Evolutionary conservation across 2,888 invertebrate genomes (phyloP), one percentile per base, ranked within the genome.

Genomic region (Acronicta alni): DNA sequence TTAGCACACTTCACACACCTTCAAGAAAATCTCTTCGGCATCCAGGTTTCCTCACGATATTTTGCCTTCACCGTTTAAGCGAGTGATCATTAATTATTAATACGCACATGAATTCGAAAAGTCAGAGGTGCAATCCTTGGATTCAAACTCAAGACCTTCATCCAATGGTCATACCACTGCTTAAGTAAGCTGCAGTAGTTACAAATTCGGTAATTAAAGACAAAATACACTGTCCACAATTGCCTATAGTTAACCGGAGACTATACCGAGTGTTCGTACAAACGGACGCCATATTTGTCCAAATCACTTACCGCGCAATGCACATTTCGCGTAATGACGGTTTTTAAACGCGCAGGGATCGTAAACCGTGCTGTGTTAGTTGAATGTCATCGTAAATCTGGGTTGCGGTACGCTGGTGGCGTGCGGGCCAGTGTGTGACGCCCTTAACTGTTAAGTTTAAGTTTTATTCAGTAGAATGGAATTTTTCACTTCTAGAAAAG

Each of bases 271-370:
- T 55, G 35, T 39, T 14, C 48, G 38, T 16, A 59, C 18, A 57
- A 56, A 43, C 47, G 38, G 30, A 38, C 32, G 26, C 35, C 38
- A 46, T 74, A 57, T 59, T 57, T 39, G 39, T 44, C 23, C 46
- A 26, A 62, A 55, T 60, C 55, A 63, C 63, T 71, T 60, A 63
- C 63, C 48, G 48, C 55, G 58, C 52, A 72, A 57, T 53, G 57
- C 48, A 66, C 57, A 55, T 72, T 68, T 75, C 56, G 46, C 43
- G 47, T 73, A 66, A 72, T 72, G 68, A 53, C 67, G 58, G 58
- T 57, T 75, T 73, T 53, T 61, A 59, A 71, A 59, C 51, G 66
- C 10, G 52, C 32, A 2, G 14, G 26, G 54, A 38, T 47, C 48
- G 61, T 73, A 68, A 72, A 68, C 44, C 46, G 65, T 45, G 42